Conservation (phyloP, 2,113 vertebrate species). For the Proteles cristata region DNA sequence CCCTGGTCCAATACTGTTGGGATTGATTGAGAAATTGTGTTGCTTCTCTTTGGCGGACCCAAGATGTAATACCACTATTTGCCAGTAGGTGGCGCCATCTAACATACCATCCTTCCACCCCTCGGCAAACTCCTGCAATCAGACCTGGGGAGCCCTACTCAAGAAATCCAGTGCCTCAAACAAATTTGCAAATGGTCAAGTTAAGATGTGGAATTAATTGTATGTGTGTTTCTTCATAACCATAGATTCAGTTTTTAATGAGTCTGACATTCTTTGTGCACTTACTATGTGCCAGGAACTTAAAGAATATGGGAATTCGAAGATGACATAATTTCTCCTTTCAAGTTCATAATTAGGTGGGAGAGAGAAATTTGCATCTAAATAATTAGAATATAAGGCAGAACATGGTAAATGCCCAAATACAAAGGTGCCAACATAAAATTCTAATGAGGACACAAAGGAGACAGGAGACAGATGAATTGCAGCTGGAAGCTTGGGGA, state of each 20-base stretch:
- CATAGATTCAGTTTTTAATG: not conserved
- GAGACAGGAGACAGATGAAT: conserved; percentile 38
- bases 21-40: not conserved
- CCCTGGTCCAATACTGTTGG: not conserved
- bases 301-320: not conserved
- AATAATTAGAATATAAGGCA: conserved; percentile 32
- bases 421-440: conserved; percentile 43
- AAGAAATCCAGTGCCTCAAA: not conserved
- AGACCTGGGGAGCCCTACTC: not conserved
- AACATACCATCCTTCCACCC: conserved; percentile 72
- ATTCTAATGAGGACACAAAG: conserved; percentile 35
- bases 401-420: not conserved
- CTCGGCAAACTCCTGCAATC: not conserved
- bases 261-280: not conserved
- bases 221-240: not conserved
- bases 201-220: not conserved
- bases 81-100: conserved; percentile 79
- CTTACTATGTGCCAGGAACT: not conserved
- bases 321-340: not conserved
- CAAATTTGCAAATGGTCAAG: conserved; percentile 1
- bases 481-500: conserved; percentile 33
- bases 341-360: conserved; percentile 11
- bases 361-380: conserved; percentile 5
- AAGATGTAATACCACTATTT: not conserved
- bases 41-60: not conserved